A percentile compares a stretch with the other conserved stretches of the same genome.
phyloP scores from a whole-genome alignment of 1,140 invertebrate genomes.

The Euwallacea similis region DNA sequence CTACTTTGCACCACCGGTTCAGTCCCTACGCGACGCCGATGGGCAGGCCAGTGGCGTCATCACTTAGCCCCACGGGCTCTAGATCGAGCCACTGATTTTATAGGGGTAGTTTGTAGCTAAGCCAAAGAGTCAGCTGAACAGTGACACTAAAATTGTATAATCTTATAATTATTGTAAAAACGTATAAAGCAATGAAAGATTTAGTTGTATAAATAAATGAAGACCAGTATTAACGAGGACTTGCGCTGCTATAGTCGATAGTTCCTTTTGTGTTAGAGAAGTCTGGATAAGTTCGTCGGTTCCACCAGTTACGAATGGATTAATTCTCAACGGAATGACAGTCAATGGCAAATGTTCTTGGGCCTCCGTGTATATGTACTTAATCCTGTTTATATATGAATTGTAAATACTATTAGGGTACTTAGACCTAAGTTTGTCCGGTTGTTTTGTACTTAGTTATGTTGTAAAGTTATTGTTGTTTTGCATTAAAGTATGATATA shows the following conservation, averaged over 20 bases:
- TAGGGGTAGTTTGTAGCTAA: constrained; percentile 15
- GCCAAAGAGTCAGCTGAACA: constrained; percentile 46
- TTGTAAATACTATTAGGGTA: too few species aligned
- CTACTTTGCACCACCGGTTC: constrained; percentile 24
- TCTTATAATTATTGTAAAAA: constrained; percentile 36
- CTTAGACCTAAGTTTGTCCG: too few species aligned
- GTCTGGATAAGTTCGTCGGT: too few species aligned
- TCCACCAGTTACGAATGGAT: too few species aligned
- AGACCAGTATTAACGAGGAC: constrained; percentile 32
- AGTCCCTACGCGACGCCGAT: constrained; percentile 49
- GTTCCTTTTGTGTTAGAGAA: constrained; percentile 2
- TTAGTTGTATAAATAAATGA: constrained; percentile 5
- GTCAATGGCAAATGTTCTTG: too few species aligned
- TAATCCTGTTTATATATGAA: too few species aligned
- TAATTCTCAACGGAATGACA: too few species aligned
- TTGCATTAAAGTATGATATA: constrained; percentile 29
- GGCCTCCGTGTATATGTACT: too few species aligned
- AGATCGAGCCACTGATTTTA: constrained; percentile 45
- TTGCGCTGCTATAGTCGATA: not conserved
- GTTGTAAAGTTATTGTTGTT: constrained; percentile 33
- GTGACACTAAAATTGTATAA: constrained; percentile 17
- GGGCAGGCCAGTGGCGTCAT: constrained; percentile 39
- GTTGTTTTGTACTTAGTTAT: constrained; percentile 33
- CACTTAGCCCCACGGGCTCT: constrained; percentile 45
- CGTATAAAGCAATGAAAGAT: constrained; percentile 5